Base-by-base conservation (phyloP, 2,888 invertebrate genomes). In the Trypoxylon attenuatum region DNA sequence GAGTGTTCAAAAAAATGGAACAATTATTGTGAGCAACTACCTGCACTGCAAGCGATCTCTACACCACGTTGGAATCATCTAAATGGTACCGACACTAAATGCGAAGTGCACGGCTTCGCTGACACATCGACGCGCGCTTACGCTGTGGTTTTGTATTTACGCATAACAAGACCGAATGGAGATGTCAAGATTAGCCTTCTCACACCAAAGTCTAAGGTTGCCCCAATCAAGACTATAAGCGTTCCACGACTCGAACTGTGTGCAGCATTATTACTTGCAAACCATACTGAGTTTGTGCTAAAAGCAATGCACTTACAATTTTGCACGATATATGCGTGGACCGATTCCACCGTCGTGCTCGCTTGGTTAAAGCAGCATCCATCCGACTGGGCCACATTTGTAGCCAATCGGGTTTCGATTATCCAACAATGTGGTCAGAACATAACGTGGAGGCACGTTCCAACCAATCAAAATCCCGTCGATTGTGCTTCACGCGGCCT, bases 401-500 rank as follows among this genome's bases (percentile, higher is more conserved):
- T 52, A 0, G 52, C 52, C 1, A 58, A 58, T 0, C 46, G 47
- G 5, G 46, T 52, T 0, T 5, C 58, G 0, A 21, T 38, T 2
- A n/a, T 58, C 0, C 58, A 51, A 5, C 19, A 18, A 0, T 1
- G 2, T 0, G 21, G 51, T 0, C 58, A 33, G 0, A 0, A 6
- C 0, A n/a, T 16, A 2, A 8, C 0, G 0, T 52, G 52, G 47
- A 25, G 27, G 5, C 52, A 59, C 10, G 33, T 59, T 1, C 46
- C 29, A 2, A 29, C 46, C 0, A 8, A 4, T 0, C 10, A 47
- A 2, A 52, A 52, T 22, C 41, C 46, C 0, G 39, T 52, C 0
- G 22, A 45, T 15, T 52, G 29, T 6, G 39, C 41, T 5, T 41
- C 55, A 0, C 41, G 46, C 10, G 45, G 58, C 5, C 18, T 39